A percentile compares a stretch with the other conserved stretches of the same genome.
phyloP scores from a whole-genome alignment of 2,113 vertebrate species.

The Chionodraco myersi region DNA sequence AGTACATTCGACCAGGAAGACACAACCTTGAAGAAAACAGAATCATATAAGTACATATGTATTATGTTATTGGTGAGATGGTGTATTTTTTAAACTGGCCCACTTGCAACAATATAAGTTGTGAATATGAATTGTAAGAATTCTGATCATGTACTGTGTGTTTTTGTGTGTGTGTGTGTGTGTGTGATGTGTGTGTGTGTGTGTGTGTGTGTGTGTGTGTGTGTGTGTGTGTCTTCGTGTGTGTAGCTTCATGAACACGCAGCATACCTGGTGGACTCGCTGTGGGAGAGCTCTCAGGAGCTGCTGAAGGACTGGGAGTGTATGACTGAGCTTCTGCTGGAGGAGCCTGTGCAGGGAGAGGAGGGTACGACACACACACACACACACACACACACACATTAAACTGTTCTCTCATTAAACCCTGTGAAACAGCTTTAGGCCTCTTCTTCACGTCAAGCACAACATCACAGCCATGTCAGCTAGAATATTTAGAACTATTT shows the following conservation, averaged over 20 bases:
- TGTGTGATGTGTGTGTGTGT: too few species aligned
- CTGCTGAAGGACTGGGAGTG: slow-evolving; percentile 99
- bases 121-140: too few species aligned
- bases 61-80: not conserved
- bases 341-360: slow-evolving; percentile 97
- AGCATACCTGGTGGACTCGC: slow-evolving; percentile 97
- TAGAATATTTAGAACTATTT: too few species aligned
- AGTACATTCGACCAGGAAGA: too few species aligned
- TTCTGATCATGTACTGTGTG: too few species aligned
- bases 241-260: slow-evolving; percentile 96
- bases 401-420: not conserved
- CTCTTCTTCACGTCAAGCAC: too few species aligned
- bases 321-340: slow-evolving; percentile 96
- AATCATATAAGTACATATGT: too few species aligned
- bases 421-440: too few species aligned
- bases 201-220: too few species aligned
- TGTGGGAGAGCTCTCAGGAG: slow-evolving; percentile 99
- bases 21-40: too few species aligned
- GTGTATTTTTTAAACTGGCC: not conserved
- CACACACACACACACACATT: not conserved
- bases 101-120: too few species aligned
- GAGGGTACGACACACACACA: slow-evolving; percentile 85
- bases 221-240: not conserved
- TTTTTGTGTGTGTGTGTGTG: too few species aligned
- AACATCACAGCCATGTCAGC: not conserved